Evolutionary conservation across 2,888 invertebrate species (phyloP), one percentile per base, ranked within the genome.

Genomic region (Leptogaster cylindrica): DNA sequence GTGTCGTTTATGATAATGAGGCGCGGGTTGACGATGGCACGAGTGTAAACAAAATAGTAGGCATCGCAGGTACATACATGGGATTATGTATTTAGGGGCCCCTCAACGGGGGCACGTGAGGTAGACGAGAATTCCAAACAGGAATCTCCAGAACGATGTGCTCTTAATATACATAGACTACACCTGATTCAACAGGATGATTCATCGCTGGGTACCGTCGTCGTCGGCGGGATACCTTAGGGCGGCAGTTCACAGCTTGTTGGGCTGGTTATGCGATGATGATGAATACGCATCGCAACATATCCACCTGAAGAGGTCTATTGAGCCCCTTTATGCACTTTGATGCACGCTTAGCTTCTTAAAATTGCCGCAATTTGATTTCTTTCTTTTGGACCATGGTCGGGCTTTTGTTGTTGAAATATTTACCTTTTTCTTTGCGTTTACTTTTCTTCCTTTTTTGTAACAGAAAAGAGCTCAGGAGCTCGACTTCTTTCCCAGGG

Each of bases 131-230:
- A 27, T 28, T 14, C 51, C n/a, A 61, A 41, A 44, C 27, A 44
- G 27, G 44, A 61, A 61, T 44, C 44, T 61, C 28, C 18, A 28
- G 44, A 23, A 61, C 31, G 28, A 44, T 44, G 44, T 31, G 28
- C 14, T 18, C 23, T 33, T 25, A 23, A 48, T 48, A 25, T n/a
- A 51, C 27, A 12, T 44, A 18, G 10, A 20, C 28, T 44, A 61
- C 61, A 61, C 61, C 61, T 61, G 61, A 61, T 44, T 61, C 61
- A 28, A 41, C 12, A n/a, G 55, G 44, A 44, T 61, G 61, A 61
- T 16, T 61, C 61, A 61, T 61, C 61, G 23, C n/a, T 27, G 18
- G 51, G 28, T 51, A 51, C 18, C 12, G n/a, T 28, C 27, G 33
- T 33, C 33, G 33, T n/a, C 33, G 33, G n/a, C 27, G 28, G 28